Evolutionary conservation across 2,113 vertebrate genomes (phyloP).

Genomic region (Chlamydotis undulata): DNA sequence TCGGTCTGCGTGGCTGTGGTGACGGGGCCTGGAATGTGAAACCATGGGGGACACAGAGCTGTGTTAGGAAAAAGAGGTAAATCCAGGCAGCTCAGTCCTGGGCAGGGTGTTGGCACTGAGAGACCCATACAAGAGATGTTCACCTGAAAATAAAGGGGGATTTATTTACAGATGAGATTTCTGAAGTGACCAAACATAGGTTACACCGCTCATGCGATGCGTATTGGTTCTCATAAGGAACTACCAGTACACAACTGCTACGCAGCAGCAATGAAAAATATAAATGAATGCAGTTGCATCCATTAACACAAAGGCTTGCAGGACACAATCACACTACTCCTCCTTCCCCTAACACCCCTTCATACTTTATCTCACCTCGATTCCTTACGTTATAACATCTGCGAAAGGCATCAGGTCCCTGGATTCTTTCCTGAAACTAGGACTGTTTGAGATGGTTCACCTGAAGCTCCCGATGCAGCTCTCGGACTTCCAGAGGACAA

Average conservation of each 20-base stretch:
- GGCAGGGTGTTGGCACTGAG: background rate
- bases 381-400: background rate
- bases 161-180: background rate
- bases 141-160: background rate
- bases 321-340: background rate
- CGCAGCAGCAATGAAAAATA: rapidly evolving
- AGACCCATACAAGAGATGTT: background rate
- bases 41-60: background rate
- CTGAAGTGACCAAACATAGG: background rate
- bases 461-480: background rate
- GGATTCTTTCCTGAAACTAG: background rate
- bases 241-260: background rate
- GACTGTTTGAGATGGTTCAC: background rate
- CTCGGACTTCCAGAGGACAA: background rate
- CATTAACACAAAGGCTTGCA: background rate
- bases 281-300: rapidly evolving
- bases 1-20: background rate
- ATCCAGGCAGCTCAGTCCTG: background rate
- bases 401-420: background rate
- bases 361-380: background rate
- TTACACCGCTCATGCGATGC: rapidly evolving
- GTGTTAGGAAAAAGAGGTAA: background rate
- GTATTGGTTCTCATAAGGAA: background rate
- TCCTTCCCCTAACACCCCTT: background rate
- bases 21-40: background rate